Evolutionary conservation across 92 coral and sea anemone species (phyloP), one percentile per base, ranked within the genome.

Genomic region (Hydrozoanthus gracilis): DNA sequence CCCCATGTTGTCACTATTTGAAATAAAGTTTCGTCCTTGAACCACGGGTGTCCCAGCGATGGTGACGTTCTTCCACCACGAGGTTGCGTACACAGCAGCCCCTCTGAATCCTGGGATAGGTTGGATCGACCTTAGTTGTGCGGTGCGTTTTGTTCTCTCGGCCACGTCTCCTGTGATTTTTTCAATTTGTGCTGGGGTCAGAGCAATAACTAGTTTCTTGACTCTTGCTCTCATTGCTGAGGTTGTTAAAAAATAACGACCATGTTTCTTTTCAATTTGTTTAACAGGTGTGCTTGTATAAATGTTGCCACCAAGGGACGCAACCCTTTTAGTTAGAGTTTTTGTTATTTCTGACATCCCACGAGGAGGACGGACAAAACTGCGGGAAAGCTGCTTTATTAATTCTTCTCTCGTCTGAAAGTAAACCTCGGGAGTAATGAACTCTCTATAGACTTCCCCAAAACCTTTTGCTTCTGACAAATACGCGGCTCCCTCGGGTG

Each of bases 31-130:
- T 56, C 15, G 64, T 56, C 64, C 64, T 56, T 56, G 11, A 4
- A 56, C 64, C 64, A 56, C 64, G 7, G 64, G 64, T 56, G 64
- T 56, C 64, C 64, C 64, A 56, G 64, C 64, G 64, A 56, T 56
- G 15, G 12, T 56, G 11, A n/a, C 64, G 13, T 56, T 56, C 15
- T 56, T n/a, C 64, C 64, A 56, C 64, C 64, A 56, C 11, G 64
- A n/a, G 11, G 64, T 56, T 56, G 13, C 64, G 15, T 56, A n/a
- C 11, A 56, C 64, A 56, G 39, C 39, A 27, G 39, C 39, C 39
- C 39, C 39, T 27, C 39, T 27, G 39, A 27, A 27, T 27, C 39
- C 64, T 56, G 64, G 64, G 64, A 56, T 56, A 56, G 64, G 64
- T n/a, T 56, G 11, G 64, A 56, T 56, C 15, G 64, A 56, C 15